Evolutionary conservation across 2,113 vertebrate genomes (phyloP).

Genomic region (Ardeotis arabs): DNA sequence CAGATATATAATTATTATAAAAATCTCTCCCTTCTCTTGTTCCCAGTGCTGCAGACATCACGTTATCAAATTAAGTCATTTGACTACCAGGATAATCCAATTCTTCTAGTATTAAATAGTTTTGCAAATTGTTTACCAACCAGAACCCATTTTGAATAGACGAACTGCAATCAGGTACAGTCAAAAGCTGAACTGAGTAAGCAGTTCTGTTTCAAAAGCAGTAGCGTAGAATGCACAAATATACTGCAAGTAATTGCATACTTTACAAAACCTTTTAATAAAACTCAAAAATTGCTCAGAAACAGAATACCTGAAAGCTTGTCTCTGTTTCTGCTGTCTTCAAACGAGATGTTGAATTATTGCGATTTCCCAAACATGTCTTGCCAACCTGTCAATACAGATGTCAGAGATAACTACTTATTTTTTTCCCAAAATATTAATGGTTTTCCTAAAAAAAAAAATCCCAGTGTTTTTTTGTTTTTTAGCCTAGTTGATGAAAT

Average conservation of each 20-base stretch:
- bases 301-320: slow-evolving; percentile 67
- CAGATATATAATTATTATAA: neutral
- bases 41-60: neutral
- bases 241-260: neutral
- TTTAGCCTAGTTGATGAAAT: neutral
- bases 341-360: slow-evolving; percentile 23
- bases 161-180: neutral
- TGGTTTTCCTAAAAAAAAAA: neutral
- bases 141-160: neutral
- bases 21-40: neutral
- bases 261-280: neutral
- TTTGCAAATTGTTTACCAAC: neutral
- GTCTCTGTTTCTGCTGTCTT: slow-evolving; percentile 34
- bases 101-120: neutral
- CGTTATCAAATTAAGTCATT: neutral
- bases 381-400: slow-evolving; percentile 62
- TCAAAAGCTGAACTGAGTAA: neutral
- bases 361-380: slow-evolving; percentile 55
- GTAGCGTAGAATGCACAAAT: accelerated
- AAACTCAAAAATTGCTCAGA: neutral
- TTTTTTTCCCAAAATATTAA: neutral
- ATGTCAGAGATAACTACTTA: neutral
- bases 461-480: neutral
- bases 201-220: neutral
- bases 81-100: neutral